These are phyloP conservation scores for Zeus faber DNA, from an alignment of 2,113 vertebrate species.

Conservation along the genomic window DNA sequence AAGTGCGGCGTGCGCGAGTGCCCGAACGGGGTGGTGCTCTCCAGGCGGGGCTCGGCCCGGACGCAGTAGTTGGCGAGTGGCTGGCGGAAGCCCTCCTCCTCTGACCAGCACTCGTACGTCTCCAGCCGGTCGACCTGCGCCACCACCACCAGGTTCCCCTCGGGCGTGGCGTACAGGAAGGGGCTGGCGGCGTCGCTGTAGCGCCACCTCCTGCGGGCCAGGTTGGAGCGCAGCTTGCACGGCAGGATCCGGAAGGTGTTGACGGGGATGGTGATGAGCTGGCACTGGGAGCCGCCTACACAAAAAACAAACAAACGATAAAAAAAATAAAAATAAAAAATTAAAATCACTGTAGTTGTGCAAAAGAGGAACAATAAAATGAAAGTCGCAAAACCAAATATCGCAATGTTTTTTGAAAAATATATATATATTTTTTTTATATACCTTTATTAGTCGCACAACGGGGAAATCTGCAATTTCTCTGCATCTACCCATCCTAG, in stretches of 20 bases:
- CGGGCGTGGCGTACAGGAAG: conserved; percentile 77
- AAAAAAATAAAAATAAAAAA: not conserved
- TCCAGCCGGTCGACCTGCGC: conserved; percentile 74
- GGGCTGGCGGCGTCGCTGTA: conserved; percentile 70
- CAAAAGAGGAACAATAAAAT: too few species aligned
- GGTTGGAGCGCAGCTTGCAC: conserved; percentile 84
- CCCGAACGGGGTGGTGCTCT: conserved; percentile 69
- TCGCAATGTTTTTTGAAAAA: too few species aligned
- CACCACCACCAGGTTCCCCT: conserved; percentile 84
- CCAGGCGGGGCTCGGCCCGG: conserved; percentile 43
- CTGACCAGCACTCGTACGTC: conserved; percentile 88
- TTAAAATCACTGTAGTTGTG: not conserved
- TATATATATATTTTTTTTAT: too few species aligned
- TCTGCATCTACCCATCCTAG: too few species aligned
- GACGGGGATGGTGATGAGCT: conserved; percentile 72
- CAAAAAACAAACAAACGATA: conserved; percentile 4
- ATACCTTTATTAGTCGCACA: too few species aligned
- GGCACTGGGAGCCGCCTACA: conserved; percentile 67
- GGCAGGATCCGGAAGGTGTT: conserved; percentile 80
- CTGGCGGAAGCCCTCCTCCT: conserved; percentile 83
- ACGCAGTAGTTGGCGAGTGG: conserved; percentile 88
- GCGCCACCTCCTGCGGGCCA: conserved; percentile 82
- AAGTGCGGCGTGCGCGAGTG: conserved; percentile 71
- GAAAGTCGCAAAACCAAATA: too few species aligned
- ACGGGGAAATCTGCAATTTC: too few species aligned